phyloP scores from a whole-genome alignment of 2,888 invertebrate species.

The Lithosia quadra region DNA sequence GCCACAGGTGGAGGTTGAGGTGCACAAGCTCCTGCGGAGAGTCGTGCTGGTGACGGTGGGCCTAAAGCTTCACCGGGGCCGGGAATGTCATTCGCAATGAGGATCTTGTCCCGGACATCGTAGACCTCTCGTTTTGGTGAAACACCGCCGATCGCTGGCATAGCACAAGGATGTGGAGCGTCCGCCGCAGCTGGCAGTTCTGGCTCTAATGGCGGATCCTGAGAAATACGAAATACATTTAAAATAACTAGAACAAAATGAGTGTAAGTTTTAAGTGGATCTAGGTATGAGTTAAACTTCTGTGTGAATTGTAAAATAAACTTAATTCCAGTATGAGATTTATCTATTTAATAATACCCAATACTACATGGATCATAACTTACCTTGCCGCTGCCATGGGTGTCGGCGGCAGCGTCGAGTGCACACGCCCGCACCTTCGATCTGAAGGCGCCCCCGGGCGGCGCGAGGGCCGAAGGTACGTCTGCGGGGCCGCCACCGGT shows the following conservation, averaged over 20 bases:
- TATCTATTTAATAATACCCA: background rate
- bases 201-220: conserved; percentile 80
- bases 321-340: background rate
- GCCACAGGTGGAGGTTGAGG: conserved; percentile 86
- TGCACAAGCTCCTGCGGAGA: conserved; percentile 89
- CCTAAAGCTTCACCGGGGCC: conserved; percentile 80
- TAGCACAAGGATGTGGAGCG: conserved; percentile 74
- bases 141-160: conserved; percentile 79
- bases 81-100: conserved; percentile 72
- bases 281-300: background rate
- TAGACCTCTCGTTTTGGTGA: conserved; percentile 80
- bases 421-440: conserved; percentile 83
- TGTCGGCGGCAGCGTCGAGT: conserved; percentile 74
- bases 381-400: conserved; percentile 83
- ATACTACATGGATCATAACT: background rate
- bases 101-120: conserved; percentile 75
- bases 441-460: conserved; percentile 85
- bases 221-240: background rate
- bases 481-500: conserved; percentile 88
- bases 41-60: conserved; percentile 90
- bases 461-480: conserved; percentile 73
- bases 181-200: conserved; percentile 77
- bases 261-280: background rate
- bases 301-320: too few relatives aligned
- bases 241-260: background rate